Percentiles rank a stretch among this genome's conserved stretches.
Evolutionary conservation across 2,113 vertebrate genomes (phyloP).

Genomic region (Mesitornis unicolor): DNA sequence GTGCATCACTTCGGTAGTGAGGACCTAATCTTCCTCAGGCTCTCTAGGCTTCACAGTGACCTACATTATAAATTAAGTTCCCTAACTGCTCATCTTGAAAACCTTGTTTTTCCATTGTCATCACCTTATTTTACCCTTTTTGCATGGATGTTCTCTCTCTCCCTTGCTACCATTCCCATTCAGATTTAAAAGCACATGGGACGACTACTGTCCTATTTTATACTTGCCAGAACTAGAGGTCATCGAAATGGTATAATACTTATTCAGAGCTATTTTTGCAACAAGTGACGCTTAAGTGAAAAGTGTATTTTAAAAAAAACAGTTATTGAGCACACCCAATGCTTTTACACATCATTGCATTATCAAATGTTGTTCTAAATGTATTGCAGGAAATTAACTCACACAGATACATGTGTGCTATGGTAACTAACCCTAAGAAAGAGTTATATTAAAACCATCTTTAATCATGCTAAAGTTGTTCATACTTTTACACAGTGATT

Average conservation of each 20-base stretch:
- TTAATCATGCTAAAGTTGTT: background rate
- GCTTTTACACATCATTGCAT: background rate
- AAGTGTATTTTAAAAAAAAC: background rate
- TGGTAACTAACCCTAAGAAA: background rate
- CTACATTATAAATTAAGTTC: background rate
- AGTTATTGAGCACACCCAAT: background rate
- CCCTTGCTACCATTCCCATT: background rate
- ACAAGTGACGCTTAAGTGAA: background rate
- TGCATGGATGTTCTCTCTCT: background rate
- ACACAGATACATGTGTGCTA: background rate
- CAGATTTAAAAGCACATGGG: background rate
- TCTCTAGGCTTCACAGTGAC: background rate
- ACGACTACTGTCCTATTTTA: background rate
- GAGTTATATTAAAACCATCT: background rate
- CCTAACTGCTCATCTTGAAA: background rate
- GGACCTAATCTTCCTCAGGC: background rate
- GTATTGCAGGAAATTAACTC: background rate
- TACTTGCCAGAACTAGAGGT: background rate
- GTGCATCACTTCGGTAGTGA: background rate
- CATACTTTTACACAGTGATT: accelerated
- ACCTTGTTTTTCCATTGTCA: background rate
- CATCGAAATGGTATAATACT: background rate
- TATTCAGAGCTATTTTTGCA: background rate
- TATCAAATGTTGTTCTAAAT: background rate
- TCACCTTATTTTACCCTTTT: background rate